A percentile compares a stretch with the other conserved stretches of the same genome.
phyloP scores from a whole-genome alignment of 2,113 vertebrate species.

The Perccottus glenii region DNA sequence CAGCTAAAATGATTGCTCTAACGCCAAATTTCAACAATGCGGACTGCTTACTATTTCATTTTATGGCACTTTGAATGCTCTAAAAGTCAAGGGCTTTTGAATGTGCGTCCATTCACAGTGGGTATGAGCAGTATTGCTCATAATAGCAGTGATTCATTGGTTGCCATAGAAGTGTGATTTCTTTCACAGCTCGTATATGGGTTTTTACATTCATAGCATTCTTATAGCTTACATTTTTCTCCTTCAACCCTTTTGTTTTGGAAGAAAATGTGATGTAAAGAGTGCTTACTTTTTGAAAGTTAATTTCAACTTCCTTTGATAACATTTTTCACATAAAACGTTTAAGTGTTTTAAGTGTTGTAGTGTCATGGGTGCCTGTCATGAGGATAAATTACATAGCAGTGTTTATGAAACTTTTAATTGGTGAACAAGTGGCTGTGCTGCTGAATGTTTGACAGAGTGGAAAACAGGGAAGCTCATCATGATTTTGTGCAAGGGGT shows the following conservation, averaged over 20 bases:
- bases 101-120: slow-evolving; percentile 9
- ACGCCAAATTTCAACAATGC: slow-evolving; percentile 24
- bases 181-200: background rate
- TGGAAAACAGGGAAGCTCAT: slow-evolving; percentile 31
- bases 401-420: slow-evolving; percentile 50
- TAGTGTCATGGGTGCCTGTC: slow-evolving; percentile 18
- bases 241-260: background rate
- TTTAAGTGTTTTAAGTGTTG: slow-evolving; percentile 8
- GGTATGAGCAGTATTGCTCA: slow-evolving; percentile 2
- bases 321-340: slow-evolving; percentile 19
- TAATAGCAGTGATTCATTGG: background rate
- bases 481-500: slow-evolving; percentile 16
- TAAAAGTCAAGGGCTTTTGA: slow-evolving; percentile 18
- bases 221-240: too few relatives aligned
- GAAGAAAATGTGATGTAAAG: background rate
- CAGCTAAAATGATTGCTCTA: slow-evolving; percentile 22
- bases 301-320: slow-evolving; percentile 6
- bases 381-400: slow-evolving; percentile 48
- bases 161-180: slow-evolving; percentile 3
- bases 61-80: background rate
- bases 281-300: background rate
- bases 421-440: slow-evolving; percentile 38
- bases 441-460: slow-evolving; percentile 37
- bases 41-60: slow-evolving; percentile 21
- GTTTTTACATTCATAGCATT: background rate